phyloP scores from a whole-genome alignment of 2,888 invertebrate species.

The Ochropacha duplaris region DNA sequence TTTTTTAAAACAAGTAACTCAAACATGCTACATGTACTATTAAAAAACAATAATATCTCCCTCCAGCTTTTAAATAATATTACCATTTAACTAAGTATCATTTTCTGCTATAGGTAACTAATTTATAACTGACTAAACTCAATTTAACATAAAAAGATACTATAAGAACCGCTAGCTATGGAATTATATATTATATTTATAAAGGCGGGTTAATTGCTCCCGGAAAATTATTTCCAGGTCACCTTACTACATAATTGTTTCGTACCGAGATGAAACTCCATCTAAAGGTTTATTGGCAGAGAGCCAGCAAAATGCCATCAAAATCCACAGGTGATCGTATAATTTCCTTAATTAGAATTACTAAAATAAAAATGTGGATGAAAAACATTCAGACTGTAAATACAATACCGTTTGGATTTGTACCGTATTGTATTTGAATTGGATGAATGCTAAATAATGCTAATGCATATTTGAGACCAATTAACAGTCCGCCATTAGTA shows the following conservation, averaged over 20 bases:
- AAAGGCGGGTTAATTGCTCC: conserved; percentile 10
- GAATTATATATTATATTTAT: background rate
- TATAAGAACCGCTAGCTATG: too few species aligned
- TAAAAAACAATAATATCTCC: too few species aligned
- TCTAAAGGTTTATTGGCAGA: conserved; percentile 22
- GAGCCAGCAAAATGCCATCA: conserved; percentile 24
- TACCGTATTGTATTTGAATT: conserved; percentile 1
- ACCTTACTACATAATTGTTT: conserved; percentile 33
- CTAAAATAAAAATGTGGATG: background rate
- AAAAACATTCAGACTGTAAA: background rate
- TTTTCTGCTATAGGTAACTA: too few species aligned
- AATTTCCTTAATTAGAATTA: background rate
- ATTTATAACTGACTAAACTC: too few species aligned
- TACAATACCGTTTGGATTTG: too few species aligned
- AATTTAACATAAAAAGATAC: too few species aligned
- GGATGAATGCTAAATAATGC: conserved; percentile 2
- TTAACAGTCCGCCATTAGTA: background rate
- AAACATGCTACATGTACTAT: too few species aligned
- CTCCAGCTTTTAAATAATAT: too few species aligned
- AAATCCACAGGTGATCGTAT: conserved; percentile 37
- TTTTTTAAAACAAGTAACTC: too few species aligned
- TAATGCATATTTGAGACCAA: background rate
- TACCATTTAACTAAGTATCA: too few species aligned
- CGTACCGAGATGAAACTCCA: conserved; percentile 16
- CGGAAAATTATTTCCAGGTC: conserved; percentile 33